Evolutionary conservation across 2,797 vertebrate genomes (phyloP).

Genomic region (Hypotaenidia okinawae): DNA sequence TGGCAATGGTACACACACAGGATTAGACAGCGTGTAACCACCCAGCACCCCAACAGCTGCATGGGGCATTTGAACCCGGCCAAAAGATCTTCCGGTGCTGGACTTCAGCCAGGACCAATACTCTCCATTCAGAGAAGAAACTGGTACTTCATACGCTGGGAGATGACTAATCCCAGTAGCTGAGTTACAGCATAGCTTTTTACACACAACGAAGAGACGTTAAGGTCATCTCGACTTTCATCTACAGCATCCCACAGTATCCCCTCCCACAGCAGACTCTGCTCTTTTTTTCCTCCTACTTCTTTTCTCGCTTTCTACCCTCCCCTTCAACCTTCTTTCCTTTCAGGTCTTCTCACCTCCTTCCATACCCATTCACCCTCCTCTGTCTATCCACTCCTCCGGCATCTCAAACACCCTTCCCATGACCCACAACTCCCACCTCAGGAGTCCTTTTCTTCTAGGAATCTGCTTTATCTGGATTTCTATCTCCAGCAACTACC

Average conservation of each 20-base stretch:
- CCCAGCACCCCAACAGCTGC: neutral
- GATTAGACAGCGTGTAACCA: fast-evolving
- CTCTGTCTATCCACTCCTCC: neutral
- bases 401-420: neutral
- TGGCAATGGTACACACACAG: neutral
- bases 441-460: neutral
- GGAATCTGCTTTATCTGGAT: neutral
- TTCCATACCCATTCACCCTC: neutral
- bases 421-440: neutral
- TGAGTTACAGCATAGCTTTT: constrained; percentile 43
- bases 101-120: neutral
- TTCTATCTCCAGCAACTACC: neutral
- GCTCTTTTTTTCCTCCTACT: constrained; percentile 56
- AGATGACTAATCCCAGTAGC: constrained; percentile 56
- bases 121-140: constrained; percentile 22
- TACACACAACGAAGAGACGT: constrained; percentile 1
- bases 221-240: constrained; percentile 63
- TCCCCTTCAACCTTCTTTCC: constrained; percentile 39
- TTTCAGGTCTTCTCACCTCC: constrained; percentile 39
- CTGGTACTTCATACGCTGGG: neutral
- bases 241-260: constrained; percentile 35
- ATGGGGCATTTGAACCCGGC: neutral
- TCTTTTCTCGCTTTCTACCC: constrained; percentile 51
- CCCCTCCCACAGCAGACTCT: constrained; percentile 55
- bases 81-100: neutral